Evolutionary conservation across 92 coral and sea anemone genomes (phyloP).

Genomic region (Blastomussa wellsi): DNA sequence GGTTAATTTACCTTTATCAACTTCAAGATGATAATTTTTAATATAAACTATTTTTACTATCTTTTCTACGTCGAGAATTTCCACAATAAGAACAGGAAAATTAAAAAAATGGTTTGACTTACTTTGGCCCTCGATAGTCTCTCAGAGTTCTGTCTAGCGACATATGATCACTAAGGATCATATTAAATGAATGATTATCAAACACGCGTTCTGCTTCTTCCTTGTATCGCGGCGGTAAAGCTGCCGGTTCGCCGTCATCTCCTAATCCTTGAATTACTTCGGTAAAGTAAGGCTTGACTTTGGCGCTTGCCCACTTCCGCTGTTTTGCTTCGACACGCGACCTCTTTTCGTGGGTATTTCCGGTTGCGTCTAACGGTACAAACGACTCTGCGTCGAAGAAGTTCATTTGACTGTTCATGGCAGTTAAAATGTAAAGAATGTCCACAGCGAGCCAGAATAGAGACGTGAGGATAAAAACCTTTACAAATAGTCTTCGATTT

Average conservation of each 20-base stretch:
- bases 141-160: constrained; percentile 72
- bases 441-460: constrained; percentile 86
- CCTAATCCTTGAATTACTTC: constrained; percentile 75
- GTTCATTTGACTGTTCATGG: constrained; percentile 67
- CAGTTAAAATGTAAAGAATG: constrained; percentile 63
- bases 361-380: constrained; percentile 43
- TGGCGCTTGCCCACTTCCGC: constrained; percentile 10
- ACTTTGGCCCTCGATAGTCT: constrained; percentile 90
- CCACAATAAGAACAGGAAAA: background rate
- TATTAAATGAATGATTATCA: constrained; percentile 85
- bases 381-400: constrained; percentile 66
- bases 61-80: too few species aligned
- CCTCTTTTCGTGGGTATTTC: constrained; percentile 2
- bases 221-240: constrained; percentile 63
- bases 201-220: constrained; percentile 64
- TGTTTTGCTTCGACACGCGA: background rate
- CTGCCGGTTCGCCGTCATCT: constrained; percentile 77
- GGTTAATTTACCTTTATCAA: background rate
- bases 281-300: constrained; percentile 18
- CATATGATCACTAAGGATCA: constrained; percentile 78
- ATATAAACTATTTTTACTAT: background rate
- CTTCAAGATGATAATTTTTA: background rate
- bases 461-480: constrained; percentile 76
- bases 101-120: constrained; percentile 25
- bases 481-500: constrained; percentile 71